Evolutionary conservation across 2,113 vertebrate species (phyloP).

Genomic region (Corythornis cristatus): DNA sequence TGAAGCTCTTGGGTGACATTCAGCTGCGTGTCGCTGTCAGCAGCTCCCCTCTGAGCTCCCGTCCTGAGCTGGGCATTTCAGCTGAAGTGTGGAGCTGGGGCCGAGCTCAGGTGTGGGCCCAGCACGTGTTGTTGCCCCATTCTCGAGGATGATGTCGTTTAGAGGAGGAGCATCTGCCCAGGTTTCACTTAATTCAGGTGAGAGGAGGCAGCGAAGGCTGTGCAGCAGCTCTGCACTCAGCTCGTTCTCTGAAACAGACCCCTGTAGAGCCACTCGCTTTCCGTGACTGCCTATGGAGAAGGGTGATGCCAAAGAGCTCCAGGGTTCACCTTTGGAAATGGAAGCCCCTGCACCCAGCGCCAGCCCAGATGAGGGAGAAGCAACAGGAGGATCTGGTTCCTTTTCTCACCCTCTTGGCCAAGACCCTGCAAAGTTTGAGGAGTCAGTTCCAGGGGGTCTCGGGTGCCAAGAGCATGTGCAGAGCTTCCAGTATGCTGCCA

Average conservation of each 20-base stretch:
- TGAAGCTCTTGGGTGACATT: fast-evolving
- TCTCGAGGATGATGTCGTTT: not conserved
- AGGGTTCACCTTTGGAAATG: not conserved
- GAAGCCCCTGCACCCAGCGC: not conserved
- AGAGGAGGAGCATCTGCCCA: fast-evolving
- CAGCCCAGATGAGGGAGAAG: not conserved
- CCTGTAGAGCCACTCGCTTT: fast-evolving
- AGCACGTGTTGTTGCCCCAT: fast-evolving
- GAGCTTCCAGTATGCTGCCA: fast-evolving
- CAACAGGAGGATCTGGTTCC: not conserved
- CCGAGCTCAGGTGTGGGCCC: not conserved
- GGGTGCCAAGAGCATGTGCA: fast-evolving
- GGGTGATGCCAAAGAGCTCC: not conserved
- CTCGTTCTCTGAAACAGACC: not conserved
- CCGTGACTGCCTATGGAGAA: fast-evolving
- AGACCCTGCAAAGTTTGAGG: not conserved
- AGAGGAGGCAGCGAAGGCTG: not conserved
- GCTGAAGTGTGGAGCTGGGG: fast-evolving
- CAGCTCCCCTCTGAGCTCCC: not conserved
- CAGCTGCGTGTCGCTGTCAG: fast-evolving
- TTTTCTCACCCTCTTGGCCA: not conserved
- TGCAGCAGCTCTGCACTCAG: not conserved
- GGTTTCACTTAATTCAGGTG: not conserved
- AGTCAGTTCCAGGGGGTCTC: fast-evolving
- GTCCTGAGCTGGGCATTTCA: fast-evolving